Evolutionary conservation across 2,888 invertebrate genomes (phyloP).

Genomic region (Rhagium mordax): DNA sequence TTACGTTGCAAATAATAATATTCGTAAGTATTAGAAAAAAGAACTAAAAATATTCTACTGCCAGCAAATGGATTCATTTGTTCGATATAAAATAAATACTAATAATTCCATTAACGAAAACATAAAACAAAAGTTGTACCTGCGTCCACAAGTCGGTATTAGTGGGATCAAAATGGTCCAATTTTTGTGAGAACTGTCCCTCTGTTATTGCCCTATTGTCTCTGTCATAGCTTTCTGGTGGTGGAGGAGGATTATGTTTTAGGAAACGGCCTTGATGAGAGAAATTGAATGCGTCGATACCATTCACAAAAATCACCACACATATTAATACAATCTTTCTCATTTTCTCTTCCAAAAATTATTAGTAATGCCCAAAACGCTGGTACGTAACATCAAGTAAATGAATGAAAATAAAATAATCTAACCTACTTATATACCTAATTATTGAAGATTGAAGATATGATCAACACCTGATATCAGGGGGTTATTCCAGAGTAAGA

Average conservation of each 20-base stretch:
- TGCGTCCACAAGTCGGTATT: slow-evolving; percentile 16
- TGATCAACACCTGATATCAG: too few relatives aligned
- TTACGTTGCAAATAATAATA: too few relatives aligned
- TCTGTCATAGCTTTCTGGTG: neutral
- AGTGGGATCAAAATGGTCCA: slow-evolving; percentile 25
- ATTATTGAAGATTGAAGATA: too few relatives aligned
- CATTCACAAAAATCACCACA: neutral
- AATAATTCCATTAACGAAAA: neutral
- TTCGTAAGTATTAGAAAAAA: too few relatives aligned
- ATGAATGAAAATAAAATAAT: too few relatives aligned
- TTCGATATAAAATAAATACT: too few relatives aligned
- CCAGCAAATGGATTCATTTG: too few relatives aligned
- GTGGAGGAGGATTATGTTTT: slow-evolving; percentile 7
- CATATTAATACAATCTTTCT: neutral
- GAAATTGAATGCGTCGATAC: neutral
- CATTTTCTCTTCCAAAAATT: neutral
- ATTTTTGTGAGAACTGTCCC: slow-evolving; percentile 58
- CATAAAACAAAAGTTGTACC: slow-evolving; percentile 11
- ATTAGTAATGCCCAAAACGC: neutral
- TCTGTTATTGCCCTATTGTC: neutral
- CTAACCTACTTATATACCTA: too few relatives aligned
- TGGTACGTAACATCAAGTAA: too few relatives aligned
- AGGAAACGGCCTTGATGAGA: neutral
- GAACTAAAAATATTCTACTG: too few relatives aligned
- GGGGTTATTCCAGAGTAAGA: too few relatives aligned